These are phyloP conservation scores for Poecilia latipinna DNA, from an alignment of 2,113 vertebrate genomes.

Conservation along the genomic window DNA sequence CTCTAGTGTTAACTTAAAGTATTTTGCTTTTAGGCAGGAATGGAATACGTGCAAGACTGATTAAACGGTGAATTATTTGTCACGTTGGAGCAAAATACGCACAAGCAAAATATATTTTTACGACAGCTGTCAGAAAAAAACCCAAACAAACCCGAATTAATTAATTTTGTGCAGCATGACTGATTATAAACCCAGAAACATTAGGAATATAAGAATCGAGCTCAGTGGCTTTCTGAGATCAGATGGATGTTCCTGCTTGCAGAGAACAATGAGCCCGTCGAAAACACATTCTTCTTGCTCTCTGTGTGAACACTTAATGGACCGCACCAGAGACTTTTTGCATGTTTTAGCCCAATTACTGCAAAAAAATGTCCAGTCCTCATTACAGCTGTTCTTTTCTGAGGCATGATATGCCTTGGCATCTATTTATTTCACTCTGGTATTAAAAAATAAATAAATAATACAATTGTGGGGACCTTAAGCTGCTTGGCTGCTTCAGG, in stretches of 20 bases:
- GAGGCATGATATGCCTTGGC: conserved; percentile 9
- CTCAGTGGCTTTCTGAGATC: not conserved
- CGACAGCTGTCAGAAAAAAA: not conserved
- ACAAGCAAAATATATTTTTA: not conserved
- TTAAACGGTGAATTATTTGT: conserved; percentile 16
- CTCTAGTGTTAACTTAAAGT: conserved; percentile 59
- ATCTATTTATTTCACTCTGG: conserved; percentile 40
- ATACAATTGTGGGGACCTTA: conserved; percentile 47
- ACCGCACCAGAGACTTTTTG: conserved; percentile 24
- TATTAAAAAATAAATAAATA: conserved; percentile 45
- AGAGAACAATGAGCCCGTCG: conserved; percentile 9
- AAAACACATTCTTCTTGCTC: conserved; percentile 32
- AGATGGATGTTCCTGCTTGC: not conserved
- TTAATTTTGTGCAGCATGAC: conserved; percentile 7
- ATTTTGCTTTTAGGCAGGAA: conserved; percentile 12
- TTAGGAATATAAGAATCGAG: not conserved
- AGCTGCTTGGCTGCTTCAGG: conserved; percentile 49
- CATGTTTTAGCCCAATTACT: conserved; percentile 62
- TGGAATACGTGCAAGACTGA: not conserved
- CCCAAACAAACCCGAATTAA: not conserved
- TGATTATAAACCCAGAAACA: not conserved
- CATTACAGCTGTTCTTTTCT: conserved; percentile 66
- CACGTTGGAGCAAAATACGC: conserved; percentile 15
- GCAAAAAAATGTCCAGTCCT: conserved; percentile 32
- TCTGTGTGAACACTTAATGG: conserved; percentile 37